A percentile compares a stretch with the other conserved stretches of the same genome.
Evolutionary conservation across 2,888 invertebrate species (phyloP).

Genomic region (Dasypogon diadema): DNA sequence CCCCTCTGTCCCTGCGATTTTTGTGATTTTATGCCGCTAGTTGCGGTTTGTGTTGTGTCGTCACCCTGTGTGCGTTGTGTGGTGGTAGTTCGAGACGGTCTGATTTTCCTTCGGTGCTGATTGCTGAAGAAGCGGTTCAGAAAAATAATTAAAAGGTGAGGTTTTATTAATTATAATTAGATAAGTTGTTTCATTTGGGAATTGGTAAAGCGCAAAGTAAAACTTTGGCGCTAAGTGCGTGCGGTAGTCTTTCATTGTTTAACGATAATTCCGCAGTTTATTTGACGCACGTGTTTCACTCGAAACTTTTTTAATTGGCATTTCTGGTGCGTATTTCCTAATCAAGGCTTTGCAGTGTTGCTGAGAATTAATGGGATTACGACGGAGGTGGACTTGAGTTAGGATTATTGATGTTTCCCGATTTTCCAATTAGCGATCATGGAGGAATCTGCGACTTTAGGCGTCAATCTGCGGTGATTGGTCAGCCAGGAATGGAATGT

Average conservation of each 20-base stretch:
- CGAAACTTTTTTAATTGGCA: slow-evolving; percentile 24
- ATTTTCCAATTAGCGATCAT: not conserved
- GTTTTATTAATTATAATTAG: not conserved
- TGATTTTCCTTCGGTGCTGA: slow-evolving; percentile 17
- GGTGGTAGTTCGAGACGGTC: slow-evolving; percentile 26
- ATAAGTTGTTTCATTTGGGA: too few relatives aligned
- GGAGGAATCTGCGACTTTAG: not conserved
- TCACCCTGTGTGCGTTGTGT: slow-evolving; percentile 34
- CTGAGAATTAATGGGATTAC: not conserved
- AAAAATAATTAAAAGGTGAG: slow-evolving; percentile 29
- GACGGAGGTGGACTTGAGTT: not conserved
- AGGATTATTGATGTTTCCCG: not conserved
- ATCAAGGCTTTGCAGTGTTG: not conserved
- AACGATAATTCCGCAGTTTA: slow-evolving; percentile 36
- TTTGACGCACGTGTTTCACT: slow-evolving; percentile 32
- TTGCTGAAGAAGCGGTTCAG: slow-evolving; percentile 35
- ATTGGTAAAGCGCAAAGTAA: too few relatives aligned
- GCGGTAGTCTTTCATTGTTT: too few relatives aligned
- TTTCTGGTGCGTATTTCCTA: slow-evolving; percentile 21
- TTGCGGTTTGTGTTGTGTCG: slow-evolving; percentile 15
- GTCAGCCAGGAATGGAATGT: not conserved
- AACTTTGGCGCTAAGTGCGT: too few relatives aligned
- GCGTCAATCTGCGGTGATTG: slow-evolving; percentile 2
- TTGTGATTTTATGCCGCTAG: slow-evolving; percentile 5
- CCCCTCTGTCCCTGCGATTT: too few relatives aligned